Evolutionary conservation across 35 echinoderm and acorn worm genomes (phyloP), one percentile per base, ranked within the genome.

Genomic region (Eucidaris tribuloides): DNA sequence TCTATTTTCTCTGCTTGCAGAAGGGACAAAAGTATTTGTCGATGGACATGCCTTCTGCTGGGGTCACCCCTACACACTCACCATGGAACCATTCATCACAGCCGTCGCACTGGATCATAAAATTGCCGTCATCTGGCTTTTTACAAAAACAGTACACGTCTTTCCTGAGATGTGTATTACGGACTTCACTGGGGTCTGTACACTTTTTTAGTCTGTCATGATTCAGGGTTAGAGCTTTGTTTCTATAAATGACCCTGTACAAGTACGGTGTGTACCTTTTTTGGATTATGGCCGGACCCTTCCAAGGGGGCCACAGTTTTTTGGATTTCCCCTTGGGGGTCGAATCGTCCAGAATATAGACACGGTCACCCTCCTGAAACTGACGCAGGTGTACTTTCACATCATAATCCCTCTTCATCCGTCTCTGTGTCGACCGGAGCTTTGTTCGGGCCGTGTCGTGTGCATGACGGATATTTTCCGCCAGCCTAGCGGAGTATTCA

Each of bases 61-160:
- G n/a, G n/a, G n/a, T n/a, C n/a, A 86, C 68, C 31, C 39, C 48
- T 52, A 86, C 66, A 42, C 83, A 86, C 3, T 14, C 17, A 44
- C 83, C 83, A 78, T 86, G 83, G 41, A 78, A 86, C 83, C 83
- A 86, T 34, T 86, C 83, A 33, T 77, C 31, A 35, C 83, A 86
- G 24, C n/a, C 20, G 48, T 86, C 83, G 40, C 83, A 86, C n/a
- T 78, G 43, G 7, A 86, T 86, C 83, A 86, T 86, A 28, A 86
- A 58, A 14, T 77, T 30, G 1, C 83, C 83, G 1, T 86, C 65
- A 19, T 57, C 65, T 19, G 66, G 83, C 35, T 78, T 86, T 17
- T 49, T 46, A 45, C 83, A 86, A n/a, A n/a, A n/a, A n/a, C n/a
- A n/a, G n/a, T n/a, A n/a, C n/a, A n/a, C n/a, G n/a, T n/a, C n/a